Percentiles rank a stretch among this genome's conserved stretches.
Conservation (phyloP, 2,113 vertebrate species). For the Ahaetulla prasina region DNA sequence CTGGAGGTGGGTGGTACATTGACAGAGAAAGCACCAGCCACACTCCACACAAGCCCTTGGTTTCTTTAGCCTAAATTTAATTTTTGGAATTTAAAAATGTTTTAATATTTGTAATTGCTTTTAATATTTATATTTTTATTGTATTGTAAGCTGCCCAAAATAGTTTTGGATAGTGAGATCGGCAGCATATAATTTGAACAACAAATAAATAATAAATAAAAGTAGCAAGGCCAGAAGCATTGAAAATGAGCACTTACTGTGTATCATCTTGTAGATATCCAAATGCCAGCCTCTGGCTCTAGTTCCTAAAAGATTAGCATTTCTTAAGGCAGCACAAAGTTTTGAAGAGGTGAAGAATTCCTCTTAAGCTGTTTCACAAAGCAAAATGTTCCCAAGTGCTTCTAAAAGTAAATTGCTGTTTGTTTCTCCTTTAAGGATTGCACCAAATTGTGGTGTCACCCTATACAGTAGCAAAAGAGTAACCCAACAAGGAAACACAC, state of each 20-base stretch:
- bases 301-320: not conserved
- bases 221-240: not conserved
- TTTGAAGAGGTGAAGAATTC: not conserved
- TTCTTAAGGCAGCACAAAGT: not conserved
- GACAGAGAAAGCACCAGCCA: not conserved
- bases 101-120: not conserved
- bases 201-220: not conserved
- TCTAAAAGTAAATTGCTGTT: not conserved
- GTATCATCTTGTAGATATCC: not conserved
- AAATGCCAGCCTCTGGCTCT: not conserved
- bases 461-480: not conserved
- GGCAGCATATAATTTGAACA: not conserved
- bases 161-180: not conserved
- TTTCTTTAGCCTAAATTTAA: not conserved
- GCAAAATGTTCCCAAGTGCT: not conserved
- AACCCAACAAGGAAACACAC: not conserved
- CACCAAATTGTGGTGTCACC: not conserved
- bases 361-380: not conserved
- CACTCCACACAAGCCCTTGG: not conserved
- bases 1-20: not conserved
- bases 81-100: not conserved
- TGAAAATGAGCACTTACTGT: not conserved
- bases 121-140: not conserved
- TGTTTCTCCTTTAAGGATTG: not conserved
- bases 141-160: not conserved